Percentiles rank a stretch among this genome's conserved stretches.
These are phyloP conservation scores for Ornithoptera priamus DNA, from an alignment of 2,888 invertebrate species.

Conservation along the genomic window DNA sequence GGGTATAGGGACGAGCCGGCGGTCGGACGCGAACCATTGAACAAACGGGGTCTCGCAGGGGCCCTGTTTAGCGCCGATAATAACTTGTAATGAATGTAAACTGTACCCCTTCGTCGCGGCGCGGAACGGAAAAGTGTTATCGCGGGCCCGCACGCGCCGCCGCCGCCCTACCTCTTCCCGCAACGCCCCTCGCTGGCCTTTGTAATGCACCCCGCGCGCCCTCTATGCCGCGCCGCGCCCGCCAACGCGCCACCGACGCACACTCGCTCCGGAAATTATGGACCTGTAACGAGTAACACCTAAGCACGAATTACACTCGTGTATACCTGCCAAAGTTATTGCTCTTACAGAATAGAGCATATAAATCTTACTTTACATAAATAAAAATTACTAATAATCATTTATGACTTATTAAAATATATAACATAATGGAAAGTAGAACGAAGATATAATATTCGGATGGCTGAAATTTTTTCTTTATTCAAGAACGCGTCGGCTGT, in stretches of 20 bases:
- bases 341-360: too few relatives aligned
- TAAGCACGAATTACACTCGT: conserved; percentile 6
- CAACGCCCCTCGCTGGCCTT: too few relatives aligned
- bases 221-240: too few relatives aligned
- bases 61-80: conserved; percentile 70
- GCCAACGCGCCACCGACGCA: conserved; percentile 3
- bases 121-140: conserved; percentile 67
- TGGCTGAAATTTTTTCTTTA: too few relatives aligned
- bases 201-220: too few relatives aligned
- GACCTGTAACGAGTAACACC: conserved; percentile 11
- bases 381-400: background rate
- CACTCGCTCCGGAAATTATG: conserved; percentile 15
- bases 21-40: conserved; percentile 58
- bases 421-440: too few relatives aligned
- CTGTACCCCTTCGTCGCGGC: conserved; percentile 50
- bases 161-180: too few relatives aligned
- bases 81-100: conserved; percentile 73
- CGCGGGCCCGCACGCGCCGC: conserved; percentile 59
- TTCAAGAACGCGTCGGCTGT: too few relatives aligned
- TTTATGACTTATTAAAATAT: too few relatives aligned
- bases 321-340: background rate
- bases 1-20: conserved; percentile 42
- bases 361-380: too few relatives aligned
- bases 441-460: too few relatives aligned
- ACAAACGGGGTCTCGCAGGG: conserved; percentile 59